Evolutionary conservation across 2,888 invertebrate genomes (phyloP), one percentile per base, ranked within the genome.

Genomic region (Stenurella melanura): DNA sequence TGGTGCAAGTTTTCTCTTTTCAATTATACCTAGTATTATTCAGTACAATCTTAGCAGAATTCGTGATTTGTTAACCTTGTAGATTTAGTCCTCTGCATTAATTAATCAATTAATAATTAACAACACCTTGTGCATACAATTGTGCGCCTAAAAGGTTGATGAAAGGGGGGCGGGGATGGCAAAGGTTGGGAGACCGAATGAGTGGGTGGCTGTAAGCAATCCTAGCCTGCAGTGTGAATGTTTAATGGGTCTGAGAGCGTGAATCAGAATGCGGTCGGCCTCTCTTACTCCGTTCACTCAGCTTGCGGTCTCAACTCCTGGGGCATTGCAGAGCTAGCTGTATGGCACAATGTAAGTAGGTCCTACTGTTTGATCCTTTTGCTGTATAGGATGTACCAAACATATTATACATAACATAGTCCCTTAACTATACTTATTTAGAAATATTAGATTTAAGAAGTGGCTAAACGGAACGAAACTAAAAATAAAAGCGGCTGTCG

Each of bases 221-320:
- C 86, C 87, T 88, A 86, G 88, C 87, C 88, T 86, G 87, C 85
- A 88, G 88, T 88, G 87, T 89, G 87, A 89, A 89, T 89, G 88
- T 89, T 89, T 89, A 88, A 89, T 89, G 89, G 88, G 84, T 87
- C 87, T 87, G 87, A 86, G 87, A 87, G 88, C 86, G 85, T 85
- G 87, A 86, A 87, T 86, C 86, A 85, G 87, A 81, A 86, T 85
- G 86, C 85, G 88, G 86, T 85, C 83, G 87, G 84, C 86, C 85
- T 87, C 86, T 86, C 86, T 86, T 86, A 84, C 83, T 81, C 84
- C 84, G 85, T 78, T 84, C 87, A 85, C 87, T 87, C 87, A 84
- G 87, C 87, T 88, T 89, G 88, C 86, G 88, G 88, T 89, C 83
- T 80, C 77, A 78, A 80, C 81, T 86, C 84, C 85, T 84, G 84